Conservation (phyloP, 1,140 invertebrate genomes). For the Apis mellifera region Amel_HAv3.1 CM009943.2:6679001-6679500, state of each 20-base stretch:
- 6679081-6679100: conserved; percentile 45
- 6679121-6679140: conserved; percentile 67
- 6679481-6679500: background rate
- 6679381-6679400: background rate
- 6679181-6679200: background rate
- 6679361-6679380: background rate
- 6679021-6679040: conserved; percentile 3
- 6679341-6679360: conserved; percentile 34
- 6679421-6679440: background rate
- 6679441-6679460: background rate
- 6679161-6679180: conserved; percentile 45
- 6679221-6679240: conserved; percentile 26
- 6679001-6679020: conserved; percentile 62
- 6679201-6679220: conserved; percentile 26
- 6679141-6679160: conserved; percentile 76
- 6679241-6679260: conserved; percentile 43
- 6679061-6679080: background rate
- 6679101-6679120: conserved; percentile 63
- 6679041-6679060: conserved; percentile 34
- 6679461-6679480: background rate
- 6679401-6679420: background rate
- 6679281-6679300: conserved; percentile 71
- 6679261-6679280: conserved; percentile 71
- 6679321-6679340: conserved; percentile 24
- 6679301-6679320: conserved; percentile 54